These are phyloP conservation scores for Phoenoteleia sp. DNA, from an alignment of 2,888 invertebrate species.

Conservation along the genomic window DNA sequence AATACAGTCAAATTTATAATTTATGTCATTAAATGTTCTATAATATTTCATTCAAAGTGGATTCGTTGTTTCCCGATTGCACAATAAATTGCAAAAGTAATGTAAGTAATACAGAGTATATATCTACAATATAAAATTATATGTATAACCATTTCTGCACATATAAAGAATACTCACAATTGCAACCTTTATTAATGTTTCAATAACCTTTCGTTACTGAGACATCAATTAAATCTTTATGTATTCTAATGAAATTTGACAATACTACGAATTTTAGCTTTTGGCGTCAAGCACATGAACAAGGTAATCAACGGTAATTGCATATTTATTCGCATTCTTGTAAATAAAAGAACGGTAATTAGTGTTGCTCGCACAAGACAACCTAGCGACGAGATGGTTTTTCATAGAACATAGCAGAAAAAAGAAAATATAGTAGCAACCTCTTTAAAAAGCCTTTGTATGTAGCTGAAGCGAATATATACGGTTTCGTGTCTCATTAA, in stretches of 20 bases:
- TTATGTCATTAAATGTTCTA: too few species aligned
- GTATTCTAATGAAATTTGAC: constrained; percentile 9
- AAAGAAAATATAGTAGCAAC: constrained; percentile 57
- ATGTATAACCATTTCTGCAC: too few species aligned
- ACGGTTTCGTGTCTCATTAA: constrained; percentile 69
- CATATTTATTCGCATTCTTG: constrained; percentile 57
- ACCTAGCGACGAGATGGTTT: constrained; percentile 43
- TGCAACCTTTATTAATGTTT: too few species aligned
- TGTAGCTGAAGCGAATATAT: constrained; percentile 69
- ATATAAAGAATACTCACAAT: too few species aligned
- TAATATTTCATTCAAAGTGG: too few species aligned
- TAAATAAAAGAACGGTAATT: constrained; percentile 63
- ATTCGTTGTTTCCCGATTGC: too few species aligned
- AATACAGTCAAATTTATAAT: too few species aligned
- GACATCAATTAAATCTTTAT: neutral
- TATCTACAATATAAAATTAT: too few species aligned
- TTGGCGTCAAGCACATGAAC: constrained; percentile 14
- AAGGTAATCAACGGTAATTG: constrained; percentile 54
- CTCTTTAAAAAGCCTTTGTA: constrained; percentile 71
- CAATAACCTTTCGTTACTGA: too few species aligned
- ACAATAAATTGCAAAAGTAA: too few species aligned
- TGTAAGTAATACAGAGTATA: too few species aligned
- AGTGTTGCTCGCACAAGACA: constrained; percentile 50
- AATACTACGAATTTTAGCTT: neutral
- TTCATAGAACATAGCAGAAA: constrained; percentile 42